A percentile compares a stretch with the other conserved stretches of the same genome.
Evolutionary conservation across 2,113 vertebrate genomes (phyloP).

Genomic region (Seriola rivoliana): DNA sequence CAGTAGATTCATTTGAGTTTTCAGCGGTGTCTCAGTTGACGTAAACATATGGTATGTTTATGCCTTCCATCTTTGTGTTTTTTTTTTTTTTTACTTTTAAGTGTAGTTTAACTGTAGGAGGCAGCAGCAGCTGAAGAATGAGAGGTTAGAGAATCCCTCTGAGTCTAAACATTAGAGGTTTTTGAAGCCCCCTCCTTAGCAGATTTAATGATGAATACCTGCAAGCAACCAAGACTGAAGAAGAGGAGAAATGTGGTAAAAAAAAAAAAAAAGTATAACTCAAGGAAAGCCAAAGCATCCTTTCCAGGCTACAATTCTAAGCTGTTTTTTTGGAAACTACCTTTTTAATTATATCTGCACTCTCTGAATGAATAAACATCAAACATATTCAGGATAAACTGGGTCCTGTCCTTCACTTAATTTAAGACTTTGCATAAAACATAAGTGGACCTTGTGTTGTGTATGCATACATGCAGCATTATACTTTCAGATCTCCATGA

Average conservation of each 20-base stretch:
- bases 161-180: not conserved
- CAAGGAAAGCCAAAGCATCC: slow-evolving; percentile 2
- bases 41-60: slow-evolving; percentile 20
- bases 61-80: not conserved
- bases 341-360: not conserved
- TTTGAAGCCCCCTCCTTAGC: not conserved
- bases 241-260: not conserved
- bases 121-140: not conserved
- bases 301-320: not conserved
- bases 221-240: not conserved
- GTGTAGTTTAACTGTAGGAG: not conserved
- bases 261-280: not conserved
- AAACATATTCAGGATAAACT: not conserved
- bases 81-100: not conserved
- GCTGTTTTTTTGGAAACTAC: not conserved
- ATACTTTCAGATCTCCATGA: slow-evolving; percentile 48
- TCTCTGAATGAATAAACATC: slow-evolving; percentile 11
- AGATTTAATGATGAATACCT: slow-evolving; percentile 1
- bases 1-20: slow-evolving; percentile 2
- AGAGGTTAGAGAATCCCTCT: not conserved
- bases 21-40: not conserved
- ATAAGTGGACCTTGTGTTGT: slow-evolving; percentile 2
- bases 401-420: slow-evolving; percentile 14
- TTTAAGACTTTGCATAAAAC: slow-evolving; percentile 52
- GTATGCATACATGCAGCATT: slow-evolving; percentile 20